Evolutionary conservation across 2,113 vertebrate genomes (phyloP).

Genomic region (Patagioenas fasciata): DNA sequence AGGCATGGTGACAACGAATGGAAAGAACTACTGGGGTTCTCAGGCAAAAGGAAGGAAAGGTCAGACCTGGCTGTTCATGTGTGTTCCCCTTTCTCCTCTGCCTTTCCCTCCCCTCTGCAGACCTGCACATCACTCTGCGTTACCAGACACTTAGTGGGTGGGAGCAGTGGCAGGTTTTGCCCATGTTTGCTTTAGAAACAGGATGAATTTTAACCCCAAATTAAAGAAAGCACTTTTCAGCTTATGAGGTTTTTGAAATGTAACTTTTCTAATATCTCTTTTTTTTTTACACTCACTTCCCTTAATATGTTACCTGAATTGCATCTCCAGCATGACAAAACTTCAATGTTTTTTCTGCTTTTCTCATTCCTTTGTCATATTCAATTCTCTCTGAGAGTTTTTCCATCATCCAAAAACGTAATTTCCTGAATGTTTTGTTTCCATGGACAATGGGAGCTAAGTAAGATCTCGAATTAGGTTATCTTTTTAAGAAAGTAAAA

Average conservation of each 20-base stretch:
- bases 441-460: background rate
- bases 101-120: background rate
- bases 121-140: background rate
- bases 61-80: background rate
- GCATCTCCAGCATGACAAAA: background rate
- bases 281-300: background rate
- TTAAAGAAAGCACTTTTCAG: background rate
- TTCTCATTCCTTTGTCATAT: background rate
- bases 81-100: background rate
- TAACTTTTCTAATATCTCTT: background rate
- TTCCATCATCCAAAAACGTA: background rate
- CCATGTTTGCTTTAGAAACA: background rate
- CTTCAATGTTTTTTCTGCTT: conserved; percentile 1
- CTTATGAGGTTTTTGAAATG: background rate
- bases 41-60: background rate
- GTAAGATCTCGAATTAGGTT: background rate
- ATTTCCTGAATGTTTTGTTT: conserved; percentile 5
- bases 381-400: background rate
- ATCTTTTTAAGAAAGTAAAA: background rate
- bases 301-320: background rate
- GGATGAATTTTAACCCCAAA: background rate
- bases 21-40: background rate
- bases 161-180: background rate
- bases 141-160: background rate
- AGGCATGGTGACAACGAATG: background rate